Percentiles rank a stretch among this genome's conserved stretches.
Evolutionary conservation across 2,113 vertebrate species (phyloP).

Genomic region (Phasianus colchicus): DNA sequence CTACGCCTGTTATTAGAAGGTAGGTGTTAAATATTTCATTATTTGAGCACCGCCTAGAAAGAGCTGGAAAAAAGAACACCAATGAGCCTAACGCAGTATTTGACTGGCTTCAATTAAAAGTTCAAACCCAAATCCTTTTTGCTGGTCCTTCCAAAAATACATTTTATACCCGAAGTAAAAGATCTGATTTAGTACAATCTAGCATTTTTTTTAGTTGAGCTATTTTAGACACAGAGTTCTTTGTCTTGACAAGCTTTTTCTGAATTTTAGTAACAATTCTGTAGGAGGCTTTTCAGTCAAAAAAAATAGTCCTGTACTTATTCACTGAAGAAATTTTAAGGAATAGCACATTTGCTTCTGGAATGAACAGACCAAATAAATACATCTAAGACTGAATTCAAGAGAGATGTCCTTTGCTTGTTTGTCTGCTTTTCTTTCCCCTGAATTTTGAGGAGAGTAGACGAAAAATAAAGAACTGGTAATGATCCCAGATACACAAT

Average conservation of each 20-base stretch:
- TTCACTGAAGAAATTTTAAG: neutral
- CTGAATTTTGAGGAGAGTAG: rapidly evolving
- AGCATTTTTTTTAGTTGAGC: neutral
- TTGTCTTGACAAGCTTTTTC: neutral
- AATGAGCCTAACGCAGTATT: neutral
- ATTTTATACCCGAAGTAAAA: neutral
- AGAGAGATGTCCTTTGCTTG: neutral
- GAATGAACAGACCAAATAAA: neutral
- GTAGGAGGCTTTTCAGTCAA: neutral
- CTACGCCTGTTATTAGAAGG: neutral
- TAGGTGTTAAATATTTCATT: neutral
- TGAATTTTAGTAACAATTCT: neutral
- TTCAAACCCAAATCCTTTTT: neutral
- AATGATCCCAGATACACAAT: neutral
- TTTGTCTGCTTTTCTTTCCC: no score
- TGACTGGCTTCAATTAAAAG: neutral
- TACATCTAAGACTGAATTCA: neutral
- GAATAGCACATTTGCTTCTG: neutral
- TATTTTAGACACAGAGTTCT: neutral
- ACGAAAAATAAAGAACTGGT: neutral
- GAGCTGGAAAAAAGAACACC: neutral
- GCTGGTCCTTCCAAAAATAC: neutral
- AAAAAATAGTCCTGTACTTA: neutral
- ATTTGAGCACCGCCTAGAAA: neutral
- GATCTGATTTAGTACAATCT: neutral